Evolutionary conservation across 2,797 vertebrate genomes (phyloP), one percentile per base, ranked within the genome.

Genomic region (Glossophaga mutica): DNA sequence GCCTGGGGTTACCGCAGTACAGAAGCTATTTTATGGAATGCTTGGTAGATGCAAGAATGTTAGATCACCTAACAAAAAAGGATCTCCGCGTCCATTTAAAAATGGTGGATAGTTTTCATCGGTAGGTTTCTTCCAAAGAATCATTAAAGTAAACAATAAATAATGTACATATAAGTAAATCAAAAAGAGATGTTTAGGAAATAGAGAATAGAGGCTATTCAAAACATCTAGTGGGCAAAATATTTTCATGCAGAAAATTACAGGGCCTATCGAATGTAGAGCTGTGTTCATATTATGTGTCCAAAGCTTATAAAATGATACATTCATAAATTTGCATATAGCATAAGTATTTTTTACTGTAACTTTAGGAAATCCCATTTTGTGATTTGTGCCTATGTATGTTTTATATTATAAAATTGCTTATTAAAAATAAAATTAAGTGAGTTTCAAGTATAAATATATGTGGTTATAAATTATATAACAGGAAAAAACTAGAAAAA

Each of bases 1-100:
- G 99, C 97, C 98, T 99, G 88, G 99, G 99, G 78, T 99, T 99
- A 98, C 99, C 99, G 98, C 99, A 99, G 95, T 99, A 99, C 98
- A 99, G 99, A 98, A 99, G 99, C 98, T 99, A 99, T 98, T 99
- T 99, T 97, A 99, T 99, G 99, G 99, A 99, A 98, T 99, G 99
- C 98, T 98, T 99, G 98, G 99, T 99, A 92, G 99, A 99, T 59
- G 99, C 99, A 0, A 99, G 99, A 98, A 99, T 99, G 99, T 98
- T 99, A 97, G 99, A 99, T 98, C 99, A 99, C 95, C 99, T 99
- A 96, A 99, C 99, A 94, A 99, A 99, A 98, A 99, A 99, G 98
- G 99, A 99, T 98, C 99, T 99, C 94, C 98, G 99, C 87, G 99
- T 99, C 97, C 99, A 99, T 97, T 99, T 99, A 92, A 99, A 99